Evolutionary conservation across 2,888 invertebrate genomes (phyloP), one percentile per base, ranked within the genome.

Genomic region (Coenonympha glycerion): DNA sequence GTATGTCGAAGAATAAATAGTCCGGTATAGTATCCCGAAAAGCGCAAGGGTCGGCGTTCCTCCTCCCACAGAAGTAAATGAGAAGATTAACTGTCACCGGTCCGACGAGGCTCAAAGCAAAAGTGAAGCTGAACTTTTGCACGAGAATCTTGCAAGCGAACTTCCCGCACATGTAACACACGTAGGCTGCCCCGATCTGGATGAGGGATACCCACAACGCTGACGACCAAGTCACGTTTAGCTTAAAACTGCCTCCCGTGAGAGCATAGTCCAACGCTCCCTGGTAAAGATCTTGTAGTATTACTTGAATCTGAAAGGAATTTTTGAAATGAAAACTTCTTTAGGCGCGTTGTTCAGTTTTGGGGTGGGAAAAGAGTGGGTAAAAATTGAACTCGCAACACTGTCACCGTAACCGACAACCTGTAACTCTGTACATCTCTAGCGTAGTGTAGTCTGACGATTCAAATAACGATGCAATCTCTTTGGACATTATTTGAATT

Each of bases 111-210:
- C 89, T 92, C 31, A 96, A 80, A 0, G 97, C 95, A 55, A 97
- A 89, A 0, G 97, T 93, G 65, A 93, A 96, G 62, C 96, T 93
- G 71, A 95, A 92, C 47, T 91, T 90, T 74, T 97, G 97, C 70
- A 98, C 96, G 71, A 94, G 91, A 56, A 96, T 93, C 85, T 94
- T 95, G 83, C 95, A 95, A 0, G 95, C 93, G 61, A 95, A 94
- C 81, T 95, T 96, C 3, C 91, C 89, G 56, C 90, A 89, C 15
- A 87, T 85, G 65, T 91, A 93, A 60, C 91, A 90, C 6, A 93
- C 59, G 64, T 93, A 92, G 1, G 93, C 90, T 0, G 91, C 75
- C 0, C 79, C 56, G 1, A 92, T 86, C 74, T 95, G 95, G 22
- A 93, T 86, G 0, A 92, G 56, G 15, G 91, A 81, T 0, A 92